Evolutionary conservation across 2,797 vertebrate genomes (phyloP), one percentile per base, ranked within the genome.

Genomic region (Podargus strigoides): DNA sequence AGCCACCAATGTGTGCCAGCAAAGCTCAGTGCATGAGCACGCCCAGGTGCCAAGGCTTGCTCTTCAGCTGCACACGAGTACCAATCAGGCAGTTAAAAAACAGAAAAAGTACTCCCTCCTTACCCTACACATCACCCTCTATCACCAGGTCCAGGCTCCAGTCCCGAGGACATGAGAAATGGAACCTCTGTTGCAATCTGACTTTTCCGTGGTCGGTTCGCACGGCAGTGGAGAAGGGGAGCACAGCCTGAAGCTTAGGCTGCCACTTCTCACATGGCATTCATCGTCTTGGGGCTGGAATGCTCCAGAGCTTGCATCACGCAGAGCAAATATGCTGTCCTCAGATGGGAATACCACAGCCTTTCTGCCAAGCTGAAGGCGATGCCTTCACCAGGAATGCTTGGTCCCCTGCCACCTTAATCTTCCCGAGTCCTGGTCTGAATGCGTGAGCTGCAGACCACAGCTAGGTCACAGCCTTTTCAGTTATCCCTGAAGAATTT

Each of bases 401-500:
- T 91, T 94, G 93, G 76, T 86, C 39, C 91, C 30, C 44, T 92
- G 93, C 83, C 87, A 95, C 85, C 63, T 53, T 69, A 37, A 84
- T 94, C 85, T 87, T 94, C 53, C 94, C 95, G 77, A 93, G 34
- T 36, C 41, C 47, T 44, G 60, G 85, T 95, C 3, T 95, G 63
- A 94, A 88, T 39, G 84, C 6, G 7, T 0, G 1, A 68, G 82
- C 80, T 87, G 67, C 63, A 94, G 30, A 79, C 26, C 24, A 20
- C 55, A 75, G 85, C 79, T 39, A 44, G 87, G 91, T 94, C 93
- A 94, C 80, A 94, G 91, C 85, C 91, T 67, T 67, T 86, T 37
- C 0, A 2, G 88, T 88, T 95, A 89, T 89, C 92, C 93, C 81
- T 37, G 67, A 92, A 84, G 94, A 96, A 92, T 96, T 95, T 92